Evolutionary conservation across 2,113 vertebrate species (phyloP), one percentile per base, ranked within the genome.

Genomic region (Calyptommatus sinebrachiatus): DNA sequence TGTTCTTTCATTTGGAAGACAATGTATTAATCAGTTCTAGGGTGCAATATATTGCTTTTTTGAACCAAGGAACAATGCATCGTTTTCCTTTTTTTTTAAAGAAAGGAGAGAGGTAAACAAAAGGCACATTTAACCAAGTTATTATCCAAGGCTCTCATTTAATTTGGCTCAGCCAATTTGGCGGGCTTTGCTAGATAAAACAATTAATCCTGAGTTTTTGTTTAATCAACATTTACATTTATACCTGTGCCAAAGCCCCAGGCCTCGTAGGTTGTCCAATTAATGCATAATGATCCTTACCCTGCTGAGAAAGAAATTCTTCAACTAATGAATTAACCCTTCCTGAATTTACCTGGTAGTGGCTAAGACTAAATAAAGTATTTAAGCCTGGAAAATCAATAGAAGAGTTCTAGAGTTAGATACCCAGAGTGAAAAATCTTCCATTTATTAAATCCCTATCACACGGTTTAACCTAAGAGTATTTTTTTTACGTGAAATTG

Each of bases 101-200:
- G 76, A 87, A 90, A 66, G 68, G 50, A 88, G 79, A 79, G 76
- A 80, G 74, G 84, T 88, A 92, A 90, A 90, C 76, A 90, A 88
- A 88, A 76, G 83, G 72, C 65, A 81, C 26, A 60, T 24, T 75
- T 68, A 68, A 75, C 50, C 11, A 63, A 88, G 78, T 35, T 78
- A 82, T 74, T 83, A 63, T 72, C 85, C 48, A 41, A 67, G n/a
- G 20, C 68, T 73, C 69, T 88, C 78, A 28, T 83, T 90, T 90
- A 77, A 83, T 83, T 86, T 84, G 86, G 67, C 63, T 83, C 62
- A 83, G 48, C 31, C 70, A 46, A 66, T 83, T 41, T 1, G 0
- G 70, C 66, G 80, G 75, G 71, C 79, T 76, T 69, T 60, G 71
- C 73, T 78, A 84, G 77, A 83, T 73, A 86, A 83, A 84, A 88